Conservation (phyloP, 2,888 invertebrate genomes). For the Orchesella flavescens region DNA sequence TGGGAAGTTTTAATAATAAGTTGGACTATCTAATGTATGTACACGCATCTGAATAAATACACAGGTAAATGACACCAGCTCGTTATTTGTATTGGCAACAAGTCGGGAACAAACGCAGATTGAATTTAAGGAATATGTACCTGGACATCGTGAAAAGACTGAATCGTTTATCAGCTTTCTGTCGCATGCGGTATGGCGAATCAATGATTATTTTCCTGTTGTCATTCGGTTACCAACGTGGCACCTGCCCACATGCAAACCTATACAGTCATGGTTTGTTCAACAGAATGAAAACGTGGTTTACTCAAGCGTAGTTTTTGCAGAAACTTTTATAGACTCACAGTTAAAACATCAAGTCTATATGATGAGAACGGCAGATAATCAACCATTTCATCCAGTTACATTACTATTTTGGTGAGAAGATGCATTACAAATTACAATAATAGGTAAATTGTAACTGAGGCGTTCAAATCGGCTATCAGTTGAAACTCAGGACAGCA, state of each 20-base stretch:
- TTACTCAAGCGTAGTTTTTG: slow-evolving; percentile 29
- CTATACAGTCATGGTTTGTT: slow-evolving; percentile 28
- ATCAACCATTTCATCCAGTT: slow-evolving; percentile 50
- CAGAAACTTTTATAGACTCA: slow-evolving; percentile 24
- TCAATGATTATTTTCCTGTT: slow-evolving; percentile 44
- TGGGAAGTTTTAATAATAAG: background rate
- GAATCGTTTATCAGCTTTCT: slow-evolving; percentile 64
- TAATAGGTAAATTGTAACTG: too few species aligned
- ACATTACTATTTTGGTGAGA: slow-evolving; percentile 25
- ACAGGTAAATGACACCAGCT: slow-evolving; percentile 36
- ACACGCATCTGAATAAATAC: background rate
- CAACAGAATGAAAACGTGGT: slow-evolving; percentile 24
- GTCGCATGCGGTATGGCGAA: slow-evolving; percentile 55
- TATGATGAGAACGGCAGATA: slow-evolving; percentile 41
- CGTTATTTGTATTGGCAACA: slow-evolving; percentile 33
- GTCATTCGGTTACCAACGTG: slow-evolving; percentile 43
- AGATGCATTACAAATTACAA: too few species aligned
- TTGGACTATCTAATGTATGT: too few species aligned
- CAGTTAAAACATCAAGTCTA: slow-evolving; percentile 36
- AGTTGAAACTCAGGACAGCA: too few species aligned
- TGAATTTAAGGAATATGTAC: slow-evolving; percentile 57
- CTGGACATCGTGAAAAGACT: slow-evolving; percentile 66
- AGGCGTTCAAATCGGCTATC: too few species aligned
- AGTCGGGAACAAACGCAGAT: slow-evolving; percentile 30
- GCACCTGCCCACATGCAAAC: slow-evolving; percentile 37